These are phyloP conservation scores for Tetramorium bicarinatum DNA, from an alignment of 2,888 invertebrate species.

Conservation along the genomic window DNA sequence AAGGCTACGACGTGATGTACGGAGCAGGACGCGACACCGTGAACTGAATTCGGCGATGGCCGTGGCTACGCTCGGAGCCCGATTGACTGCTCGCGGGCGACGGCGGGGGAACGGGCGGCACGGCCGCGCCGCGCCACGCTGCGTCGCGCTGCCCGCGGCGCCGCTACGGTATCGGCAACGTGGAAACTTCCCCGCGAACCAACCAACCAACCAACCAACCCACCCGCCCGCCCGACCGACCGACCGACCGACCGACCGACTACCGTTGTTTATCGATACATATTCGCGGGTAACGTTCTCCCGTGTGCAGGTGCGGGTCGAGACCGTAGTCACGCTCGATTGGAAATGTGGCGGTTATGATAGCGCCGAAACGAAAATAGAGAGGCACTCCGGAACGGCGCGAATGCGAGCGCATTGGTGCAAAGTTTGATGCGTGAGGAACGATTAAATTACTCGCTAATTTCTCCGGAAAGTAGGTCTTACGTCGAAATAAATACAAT, in stretches of 20 bases:
- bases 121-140: not conserved
- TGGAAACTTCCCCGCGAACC: constrained; percentile 65
- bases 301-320: constrained; percentile 21
- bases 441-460: not conserved
- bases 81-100: constrained; percentile 76
- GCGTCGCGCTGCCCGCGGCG: constrained; percentile 69
- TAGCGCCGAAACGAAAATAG: not conserved
- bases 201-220: not conserved
- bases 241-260: constrained; percentile 17
- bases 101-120: constrained; percentile 65
- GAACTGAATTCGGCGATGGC: constrained; percentile 80
- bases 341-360: constrained; percentile 24
- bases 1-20: constrained; percentile 70
- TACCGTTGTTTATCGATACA: constrained; percentile 60
- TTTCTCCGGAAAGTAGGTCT: not conserved
- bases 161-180: constrained; percentile 69
- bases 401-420: not conserved
- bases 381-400: not conserved
- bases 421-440: not conserved
- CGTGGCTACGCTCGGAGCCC: constrained; percentile 75
- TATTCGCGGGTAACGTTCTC: constrained; percentile 30
- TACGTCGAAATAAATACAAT: not conserved
- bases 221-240: constrained; percentile 33
- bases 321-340: constrained; percentile 22
- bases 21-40: constrained; percentile 78